Evolutionary conservation across 2,797 vertebrate genomes (phyloP), one percentile per base, ranked within the genome.

Genomic region (Sebastes taczanowskii): DNA sequence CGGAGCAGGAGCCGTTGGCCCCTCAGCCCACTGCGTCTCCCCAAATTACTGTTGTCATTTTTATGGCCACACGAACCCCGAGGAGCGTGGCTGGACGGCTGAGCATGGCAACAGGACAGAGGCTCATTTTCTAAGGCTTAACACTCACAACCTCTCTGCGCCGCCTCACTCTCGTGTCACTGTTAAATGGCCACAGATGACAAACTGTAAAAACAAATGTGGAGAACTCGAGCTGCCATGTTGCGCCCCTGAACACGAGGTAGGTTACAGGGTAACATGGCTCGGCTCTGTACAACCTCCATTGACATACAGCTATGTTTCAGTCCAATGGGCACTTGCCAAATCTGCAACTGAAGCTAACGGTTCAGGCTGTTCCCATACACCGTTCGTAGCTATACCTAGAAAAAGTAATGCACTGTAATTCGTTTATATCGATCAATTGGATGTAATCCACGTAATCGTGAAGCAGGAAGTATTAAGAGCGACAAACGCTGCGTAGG

Each of bases 21-120:
- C 6, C 20, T 72, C 56, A 42, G 64, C 65, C 46, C n/a, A 38
- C 72, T 46, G 46, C 53, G 70, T 83, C 86, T 82, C 74, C 42
- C 66, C 81, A 88, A 91, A 93, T 87, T 73, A 85, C 73, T 58
- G 63, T 81, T 64, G 79, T 88, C 77, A 63, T 87, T 92, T 92
- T 86, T 83, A 79, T 68, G 75, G 77, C 73, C 46, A 69, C 11
- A 46, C 53, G 73, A 78, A 72, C 59, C 56, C 65, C 1, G 38
- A 79, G 78, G 77, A 90, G 81, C 38, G 61, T 55, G 85, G 67
- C 70, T 71, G 53, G 58, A 76, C 14, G 13, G 49, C 70, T 66
- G 73, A 3, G 77, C 27, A 80, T 23, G 52, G 56, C 67, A 64
- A 62, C 52, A 87, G 63, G 72, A 73, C 76, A 68, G 32, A 59